Evolutionary conservation across 2,797 vertebrate genomes (phyloP), one percentile per base, ranked within the genome.

Genomic region (Onychomys torridus): DNA sequence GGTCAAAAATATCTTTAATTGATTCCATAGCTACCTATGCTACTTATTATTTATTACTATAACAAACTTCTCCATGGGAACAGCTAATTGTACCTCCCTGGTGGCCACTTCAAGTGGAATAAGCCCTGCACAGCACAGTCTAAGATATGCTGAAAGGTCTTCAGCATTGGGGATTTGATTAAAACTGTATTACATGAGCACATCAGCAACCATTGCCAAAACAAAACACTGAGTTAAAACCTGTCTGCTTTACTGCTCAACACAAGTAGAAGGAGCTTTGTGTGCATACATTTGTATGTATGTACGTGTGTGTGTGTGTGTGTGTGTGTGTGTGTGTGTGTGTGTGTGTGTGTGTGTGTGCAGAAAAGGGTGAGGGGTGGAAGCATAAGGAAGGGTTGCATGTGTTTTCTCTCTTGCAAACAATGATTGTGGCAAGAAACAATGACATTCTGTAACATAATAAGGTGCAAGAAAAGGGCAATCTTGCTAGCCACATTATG

Each of bases 1-100:
- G 99, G 99, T 99, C 99, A 99, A 99, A 98, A 98, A 98, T 98
- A 98, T 99, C 99, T 99, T 99, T 99, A 99, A 99, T 99, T 99
- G 99, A 99, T 99, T 99, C 99, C 99, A 99, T 99, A 98, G 98
- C 99, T 99, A 98, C 98, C 99, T 99, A 98, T 98, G 97, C 98
- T 99, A 99, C 99, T 99, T 99, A 99, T 99, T 99, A 99, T 99
- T 99, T 99, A 99, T 99, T 99, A 99, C 98, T 99, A 98, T 99
- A 99, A 98, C 99, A 98, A 98, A 98, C 98, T 99, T 99, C 99
- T 99, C 99, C 99, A 99, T 99, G 99, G 99, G 99, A 99, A 99
- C 99, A 98, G 99, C 99, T 99, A 99, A 99, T 99, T 99, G 99
- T 98, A 96, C 97, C 96, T 99, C 99, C 99, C 99, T 97, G 96